These are phyloP conservation scores for Drosophila simulans DNA, from an alignment of 1,140 invertebrate species.

Conservation along the genomic window DNA sequence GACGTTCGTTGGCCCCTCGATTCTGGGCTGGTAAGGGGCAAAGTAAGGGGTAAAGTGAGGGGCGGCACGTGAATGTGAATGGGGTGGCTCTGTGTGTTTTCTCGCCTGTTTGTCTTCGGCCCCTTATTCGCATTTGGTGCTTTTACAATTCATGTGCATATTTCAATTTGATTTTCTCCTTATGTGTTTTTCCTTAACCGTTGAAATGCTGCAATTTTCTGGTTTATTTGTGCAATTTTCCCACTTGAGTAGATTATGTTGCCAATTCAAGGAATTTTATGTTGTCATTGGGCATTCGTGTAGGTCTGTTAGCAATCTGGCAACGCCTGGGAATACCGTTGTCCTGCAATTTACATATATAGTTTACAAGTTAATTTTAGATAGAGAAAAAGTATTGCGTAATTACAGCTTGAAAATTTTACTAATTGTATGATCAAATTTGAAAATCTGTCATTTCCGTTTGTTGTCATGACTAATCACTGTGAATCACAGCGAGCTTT, in stretches of 20 bases:
- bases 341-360: background rate
- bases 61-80: constrained; percentile 49
- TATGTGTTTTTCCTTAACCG: constrained; percentile 36
- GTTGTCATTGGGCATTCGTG: constrained; percentile 15
- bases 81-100: constrained; percentile 43
- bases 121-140: constrained; percentile 18
- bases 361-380: too few species aligned
- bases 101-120: constrained; percentile 17
- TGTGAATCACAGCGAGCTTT: background rate
- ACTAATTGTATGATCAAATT: too few species aligned
- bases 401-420: background rate
- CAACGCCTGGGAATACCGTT: background rate
- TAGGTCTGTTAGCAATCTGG: constrained; percentile 7
- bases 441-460: background rate
- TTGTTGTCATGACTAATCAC: background rate
- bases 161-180: constrained; percentile 61
- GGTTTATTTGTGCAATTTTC: constrained; percentile 61
- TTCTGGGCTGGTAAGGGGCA: constrained; percentile 21
- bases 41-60: constrained; percentile 4
- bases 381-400: background rate
- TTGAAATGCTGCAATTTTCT: constrained; percentile 50
- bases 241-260: constrained; percentile 47
- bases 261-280: constrained; percentile 38
- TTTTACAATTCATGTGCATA: constrained; percentile 42
- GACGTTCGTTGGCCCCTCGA: constrained; percentile 76